phyloP scores from a whole-genome alignment of 2,888 invertebrate species.

The Mesorhabditis sp. region DNA sequence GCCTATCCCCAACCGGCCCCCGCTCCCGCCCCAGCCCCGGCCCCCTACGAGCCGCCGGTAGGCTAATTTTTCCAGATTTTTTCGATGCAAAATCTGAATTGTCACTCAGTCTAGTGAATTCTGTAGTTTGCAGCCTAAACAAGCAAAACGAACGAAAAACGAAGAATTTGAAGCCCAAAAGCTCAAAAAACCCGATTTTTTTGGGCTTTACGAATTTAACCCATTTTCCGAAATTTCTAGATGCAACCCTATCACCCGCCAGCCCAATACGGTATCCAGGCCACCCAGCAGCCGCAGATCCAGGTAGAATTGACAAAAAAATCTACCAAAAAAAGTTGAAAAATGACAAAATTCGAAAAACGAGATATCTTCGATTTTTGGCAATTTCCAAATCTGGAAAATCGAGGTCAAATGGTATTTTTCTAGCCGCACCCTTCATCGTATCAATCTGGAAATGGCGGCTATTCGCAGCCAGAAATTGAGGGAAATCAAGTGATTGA shows the following conservation, averaged over 20 bases:
- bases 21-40: background rate
- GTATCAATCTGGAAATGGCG: background rate
- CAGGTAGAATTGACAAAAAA: background rate
- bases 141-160: background rate
- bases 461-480: conserved; percentile 4
- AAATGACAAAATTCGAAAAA: background rate
- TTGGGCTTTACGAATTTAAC: too few species aligned
- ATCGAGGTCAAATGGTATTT: too few species aligned
- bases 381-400: background rate
- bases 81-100: background rate
- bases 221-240: background rate
- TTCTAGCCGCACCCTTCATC: background rate
- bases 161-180: too few species aligned
- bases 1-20: background rate
- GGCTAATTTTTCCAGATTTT: background rate
- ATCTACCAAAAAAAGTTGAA: background rate
- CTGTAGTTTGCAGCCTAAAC: background rate
- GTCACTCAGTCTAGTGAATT: background rate
- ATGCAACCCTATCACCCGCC: conserved; percentile 5
- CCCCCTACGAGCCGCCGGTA: background rate
- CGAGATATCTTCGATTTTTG: background rate
- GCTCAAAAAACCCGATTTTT: too few species aligned
- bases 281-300: background rate
- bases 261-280: background rate
- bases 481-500: conserved; percentile 4